phyloP scores from a whole-genome alignment of 1,140 invertebrate genomes.

The Bombus sibiricus region DNA sequence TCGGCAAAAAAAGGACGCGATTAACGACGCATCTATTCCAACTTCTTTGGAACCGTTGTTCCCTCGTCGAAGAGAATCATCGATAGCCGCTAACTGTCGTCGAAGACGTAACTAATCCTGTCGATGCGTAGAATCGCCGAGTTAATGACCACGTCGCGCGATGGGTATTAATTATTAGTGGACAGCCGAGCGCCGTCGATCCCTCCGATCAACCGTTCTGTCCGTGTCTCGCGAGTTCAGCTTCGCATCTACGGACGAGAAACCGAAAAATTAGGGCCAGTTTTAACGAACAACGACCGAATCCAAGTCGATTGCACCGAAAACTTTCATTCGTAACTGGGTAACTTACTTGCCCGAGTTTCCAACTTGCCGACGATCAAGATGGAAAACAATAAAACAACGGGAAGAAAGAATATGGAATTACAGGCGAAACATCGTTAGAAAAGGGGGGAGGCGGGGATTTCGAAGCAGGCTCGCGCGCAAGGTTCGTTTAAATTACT shows the following conservation, averaged over 20 bases:
- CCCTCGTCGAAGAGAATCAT: neutral
- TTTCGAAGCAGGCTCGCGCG: neutral
- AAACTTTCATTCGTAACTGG: too few species aligned
- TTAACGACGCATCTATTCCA: neutral
- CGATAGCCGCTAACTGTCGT: neutral
- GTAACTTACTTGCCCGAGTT: neutral
- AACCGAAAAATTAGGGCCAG: neutral
- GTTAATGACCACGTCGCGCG: neutral
- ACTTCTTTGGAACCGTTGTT: neutral
- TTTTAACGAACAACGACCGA: neutral
- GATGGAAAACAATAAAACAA: neutral
- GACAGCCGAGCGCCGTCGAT: neutral
- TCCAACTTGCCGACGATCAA: neutral
- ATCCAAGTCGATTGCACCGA: neutral
- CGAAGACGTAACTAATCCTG: neutral
- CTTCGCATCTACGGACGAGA: neutral
- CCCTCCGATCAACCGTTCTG: neutral
- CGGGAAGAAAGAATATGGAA: neutral
- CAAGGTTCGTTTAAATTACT: constrained; percentile 17
- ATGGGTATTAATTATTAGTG: constrained; percentile 16
- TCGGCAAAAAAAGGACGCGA: neutral
- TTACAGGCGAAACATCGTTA: neutral
- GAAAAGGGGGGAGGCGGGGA: fast-evolving
- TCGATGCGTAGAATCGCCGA: neutral
- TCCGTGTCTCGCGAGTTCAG: neutral